These are phyloP conservation scores for Orchesella flavescens DNA, from an alignment of 2,888 invertebrate species.

Conservation along the genomic window DNA sequence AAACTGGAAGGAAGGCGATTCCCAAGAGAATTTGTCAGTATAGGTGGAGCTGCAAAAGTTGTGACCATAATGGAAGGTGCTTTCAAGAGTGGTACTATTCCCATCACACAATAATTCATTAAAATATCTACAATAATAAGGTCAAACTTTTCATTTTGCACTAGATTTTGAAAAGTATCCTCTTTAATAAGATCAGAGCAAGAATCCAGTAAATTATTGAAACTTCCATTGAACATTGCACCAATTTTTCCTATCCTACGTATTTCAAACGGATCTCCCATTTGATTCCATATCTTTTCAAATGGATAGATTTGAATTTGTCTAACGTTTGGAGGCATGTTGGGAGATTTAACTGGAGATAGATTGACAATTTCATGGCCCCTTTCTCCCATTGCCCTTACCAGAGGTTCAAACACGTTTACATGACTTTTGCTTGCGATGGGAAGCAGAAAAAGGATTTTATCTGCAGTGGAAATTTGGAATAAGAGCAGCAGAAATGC, in stretches of 20 bases:
- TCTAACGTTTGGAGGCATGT: slow-evolving; percentile 74
- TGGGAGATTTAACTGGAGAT: slow-evolving; percentile 73
- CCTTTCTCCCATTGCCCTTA: slow-evolving; percentile 71
- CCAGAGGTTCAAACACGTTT: slow-evolving; percentile 75
- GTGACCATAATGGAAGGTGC: slow-evolving; percentile 57
- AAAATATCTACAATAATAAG: slow-evolving; percentile 73
- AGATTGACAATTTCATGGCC: slow-evolving; percentile 73
- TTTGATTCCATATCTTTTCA: slow-evolving; percentile 53
- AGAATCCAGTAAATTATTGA: slow-evolving; percentile 12
- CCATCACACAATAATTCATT: slow-evolving; percentile 75
- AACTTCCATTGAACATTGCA: no score
- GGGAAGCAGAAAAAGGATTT: slow-evolving; percentile 66
- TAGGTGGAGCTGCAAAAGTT: no score
- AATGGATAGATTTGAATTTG: slow-evolving; percentile 58
- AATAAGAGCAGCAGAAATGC: not conserved
- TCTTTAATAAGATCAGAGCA: slow-evolving; percentile 11
- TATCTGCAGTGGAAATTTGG: not conserved
- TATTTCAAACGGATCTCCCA: slow-evolving; percentile 48
- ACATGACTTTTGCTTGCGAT: slow-evolving; percentile 72
- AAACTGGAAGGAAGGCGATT: slow-evolving; percentile 70
- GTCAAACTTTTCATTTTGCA: slow-evolving; percentile 69
- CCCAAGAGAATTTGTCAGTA: slow-evolving; percentile 64
- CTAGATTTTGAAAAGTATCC: slow-evolving; percentile 28
- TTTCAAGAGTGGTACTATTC: no score
- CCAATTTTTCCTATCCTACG: no score